Evolutionary conservation across 2,797 vertebrate genomes (phyloP).

Genomic region (Champsocephalus gunnari): DNA sequence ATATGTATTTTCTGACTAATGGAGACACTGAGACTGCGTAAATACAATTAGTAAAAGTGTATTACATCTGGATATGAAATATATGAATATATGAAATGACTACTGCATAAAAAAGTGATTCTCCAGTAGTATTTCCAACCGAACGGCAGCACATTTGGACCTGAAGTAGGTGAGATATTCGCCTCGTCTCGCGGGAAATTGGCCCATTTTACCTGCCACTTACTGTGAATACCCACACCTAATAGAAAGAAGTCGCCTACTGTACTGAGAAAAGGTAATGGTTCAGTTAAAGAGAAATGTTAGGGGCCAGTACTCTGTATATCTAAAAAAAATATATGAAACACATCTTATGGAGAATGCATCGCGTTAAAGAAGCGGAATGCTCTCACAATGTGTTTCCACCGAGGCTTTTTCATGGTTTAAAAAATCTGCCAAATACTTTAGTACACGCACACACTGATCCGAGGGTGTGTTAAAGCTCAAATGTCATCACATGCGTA

Average conservation of each 20-base stretch:
- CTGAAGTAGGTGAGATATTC: conserved; percentile 9
- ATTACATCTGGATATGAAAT: not conserved
- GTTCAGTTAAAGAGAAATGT: not conserved
- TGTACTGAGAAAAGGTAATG: not conserved
- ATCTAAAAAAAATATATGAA: not conserved
- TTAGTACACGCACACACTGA: not conserved
- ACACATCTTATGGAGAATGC: not conserved
- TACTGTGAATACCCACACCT: not conserved
- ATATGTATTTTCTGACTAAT: not conserved
- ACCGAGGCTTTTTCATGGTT: not conserved
- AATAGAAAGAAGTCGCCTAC: not conserved
- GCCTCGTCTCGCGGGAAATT: conserved; percentile 16
- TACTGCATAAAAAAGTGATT: not conserved
- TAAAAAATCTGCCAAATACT: not conserved
- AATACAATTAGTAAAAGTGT: not conserved
- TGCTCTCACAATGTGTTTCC: not conserved
- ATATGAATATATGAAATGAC: not conserved
- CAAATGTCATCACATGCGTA: not conserved
- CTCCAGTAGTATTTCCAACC: not conserved
- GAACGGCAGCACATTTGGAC: not conserved
- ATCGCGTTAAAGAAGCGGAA: not conserved
- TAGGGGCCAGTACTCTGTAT: not conserved
- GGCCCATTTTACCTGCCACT: conserved; percentile 1
- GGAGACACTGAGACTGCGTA: not conserved
- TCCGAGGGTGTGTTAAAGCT: not conserved